Base-by-base conservation (phyloP, 2,797 vertebrate species). In the Parambassis ranga region DNA sequence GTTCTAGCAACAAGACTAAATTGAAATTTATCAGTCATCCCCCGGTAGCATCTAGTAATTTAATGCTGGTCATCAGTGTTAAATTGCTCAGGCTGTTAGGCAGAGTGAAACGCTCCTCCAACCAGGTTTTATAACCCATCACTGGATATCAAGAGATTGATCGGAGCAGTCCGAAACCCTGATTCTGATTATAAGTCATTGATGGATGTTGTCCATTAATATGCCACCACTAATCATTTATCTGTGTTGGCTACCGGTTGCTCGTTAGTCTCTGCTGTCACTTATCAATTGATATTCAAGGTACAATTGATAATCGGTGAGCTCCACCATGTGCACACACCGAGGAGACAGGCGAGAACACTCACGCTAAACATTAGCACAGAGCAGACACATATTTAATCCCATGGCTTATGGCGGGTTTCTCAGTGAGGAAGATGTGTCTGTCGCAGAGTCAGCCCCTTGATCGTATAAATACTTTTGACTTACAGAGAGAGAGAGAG, bases 391-490 rank as follows among this genome's bases (percentile, higher is more conserved):
- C 80, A 73, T 73, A 64, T 77, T 82, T 82, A 88, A 84, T 88
- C 77, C 81, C 41, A 48, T 77, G 77, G 79, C 53, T 85, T 85
- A 84, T 71, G 68, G 71, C 41, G 64, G 77, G 38, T 71, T 82
- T 74, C 77, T 79, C 59, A 6, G 73, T 68, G 78, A 81, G 78
- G 42, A 63, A 82, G 76, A 79, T 58, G 58, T 71, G 74, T 77
- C 78, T 81, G 65, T 79, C 36, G 57, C 77, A 82, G 41, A 75
- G 75, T 71, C 75, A 73, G 75, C 76, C 53, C 76, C 80, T 84
- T 83, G 80, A 89, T 87, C 71, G 82, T 77, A 75, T 73, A 80
- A 84, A 84, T 80, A 68, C 76, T 75, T 71, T 60, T 44, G 39
- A 66, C 48, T 76, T 43, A 42, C 32, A 23, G 56, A 65, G 63